Percentiles rank a stretch among this genome's conserved stretches.
Evolutionary conservation across 2,888 invertebrate genomes (phyloP).

Genomic region (Nomada ferruginata): DNA sequence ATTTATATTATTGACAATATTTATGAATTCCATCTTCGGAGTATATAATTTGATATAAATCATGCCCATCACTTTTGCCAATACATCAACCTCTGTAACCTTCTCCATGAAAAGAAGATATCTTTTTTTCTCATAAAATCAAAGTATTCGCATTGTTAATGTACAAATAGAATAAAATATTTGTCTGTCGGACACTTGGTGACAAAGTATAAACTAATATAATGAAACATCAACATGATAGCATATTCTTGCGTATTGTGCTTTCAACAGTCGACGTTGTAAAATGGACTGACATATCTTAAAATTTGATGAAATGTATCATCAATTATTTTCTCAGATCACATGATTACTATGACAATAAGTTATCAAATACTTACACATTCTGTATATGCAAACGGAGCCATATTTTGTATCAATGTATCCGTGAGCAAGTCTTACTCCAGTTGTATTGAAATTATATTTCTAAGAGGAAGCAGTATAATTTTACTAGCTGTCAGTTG

Average conservation of each 20-base stretch:
- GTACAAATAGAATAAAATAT: conserved; percentile 17
- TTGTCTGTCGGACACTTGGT: neutral
- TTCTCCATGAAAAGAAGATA: conserved; percentile 1
- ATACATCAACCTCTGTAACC: conserved; percentile 14
- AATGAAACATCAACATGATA: conserved; percentile 7
- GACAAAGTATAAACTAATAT: neutral
- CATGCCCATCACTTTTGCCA: conserved; percentile 17
- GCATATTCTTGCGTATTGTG: conserved; percentile 11
- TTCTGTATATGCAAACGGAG: conserved; percentile 14
- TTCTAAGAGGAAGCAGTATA: conserved; percentile 48
- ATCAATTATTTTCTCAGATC: conserved; percentile 37
- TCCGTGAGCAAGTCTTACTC: conserved; percentile 20
- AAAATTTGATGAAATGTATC: conserved; percentile 8
- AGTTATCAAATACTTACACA: conserved; percentile 43
- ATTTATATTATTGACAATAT: conserved; percentile 30
- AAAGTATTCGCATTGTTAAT: conserved; percentile 11
- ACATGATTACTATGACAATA: conserved; percentile 23
- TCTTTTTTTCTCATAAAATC: conserved; percentile 18
- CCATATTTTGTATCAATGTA: conserved; percentile 19
- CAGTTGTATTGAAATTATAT: conserved; percentile 46
- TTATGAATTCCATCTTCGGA: conserved; percentile 1
- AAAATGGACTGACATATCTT: conserved; percentile 15
- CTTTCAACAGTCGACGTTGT: conserved; percentile 8
- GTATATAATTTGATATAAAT: conserved; percentile 13
- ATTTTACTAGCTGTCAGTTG: conserved; percentile 31